These are phyloP conservation scores for Crocidura indochinensis DNA, from an alignment of 2,797 vertebrate genomes.

Conservation along the genomic window DNA sequence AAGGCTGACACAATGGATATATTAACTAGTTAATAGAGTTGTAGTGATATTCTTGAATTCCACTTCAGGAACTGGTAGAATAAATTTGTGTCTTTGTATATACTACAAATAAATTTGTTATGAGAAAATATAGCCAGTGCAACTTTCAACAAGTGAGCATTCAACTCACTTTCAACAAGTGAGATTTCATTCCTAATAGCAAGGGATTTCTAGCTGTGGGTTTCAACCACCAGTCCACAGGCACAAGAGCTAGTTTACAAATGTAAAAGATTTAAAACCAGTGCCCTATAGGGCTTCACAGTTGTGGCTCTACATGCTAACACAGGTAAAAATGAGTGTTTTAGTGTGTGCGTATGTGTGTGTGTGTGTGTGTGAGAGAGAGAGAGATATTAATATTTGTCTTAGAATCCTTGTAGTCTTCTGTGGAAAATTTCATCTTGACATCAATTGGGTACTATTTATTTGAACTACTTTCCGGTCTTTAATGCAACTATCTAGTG, in stretches of 20 bases:
- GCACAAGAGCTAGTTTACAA: no score
- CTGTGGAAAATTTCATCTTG: not conserved
- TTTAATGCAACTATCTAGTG: not conserved
- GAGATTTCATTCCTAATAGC: slow-evolving; percentile 12
- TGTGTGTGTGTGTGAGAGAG: no score
- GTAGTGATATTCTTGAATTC: slow-evolving; percentile 16
- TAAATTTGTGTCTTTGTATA: not conserved
- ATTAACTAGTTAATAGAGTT: not conserved
- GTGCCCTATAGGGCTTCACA: not conserved
- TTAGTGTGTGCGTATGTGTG: no score
- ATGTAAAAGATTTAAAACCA: not conserved
- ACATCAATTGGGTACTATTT: not conserved
- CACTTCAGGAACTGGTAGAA: not conserved
- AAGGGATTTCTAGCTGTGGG: not conserved
- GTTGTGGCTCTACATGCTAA: not conserved
- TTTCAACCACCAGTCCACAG: not conserved
- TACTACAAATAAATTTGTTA: not conserved
- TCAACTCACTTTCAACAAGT: no score
- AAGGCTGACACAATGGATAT: not conserved
- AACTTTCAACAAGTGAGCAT: not conserved
- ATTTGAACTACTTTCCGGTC: slow-evolving; percentile 13
- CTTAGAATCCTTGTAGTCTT: not conserved
- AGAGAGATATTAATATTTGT: not conserved
- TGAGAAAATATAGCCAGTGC: slow-evolving; percentile 49
- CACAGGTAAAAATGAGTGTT: not conserved